These are phyloP conservation scores for Drusus annulatus DNA, from an alignment of 1,140 invertebrate genomes.

Conservation along the genomic window DNA sequence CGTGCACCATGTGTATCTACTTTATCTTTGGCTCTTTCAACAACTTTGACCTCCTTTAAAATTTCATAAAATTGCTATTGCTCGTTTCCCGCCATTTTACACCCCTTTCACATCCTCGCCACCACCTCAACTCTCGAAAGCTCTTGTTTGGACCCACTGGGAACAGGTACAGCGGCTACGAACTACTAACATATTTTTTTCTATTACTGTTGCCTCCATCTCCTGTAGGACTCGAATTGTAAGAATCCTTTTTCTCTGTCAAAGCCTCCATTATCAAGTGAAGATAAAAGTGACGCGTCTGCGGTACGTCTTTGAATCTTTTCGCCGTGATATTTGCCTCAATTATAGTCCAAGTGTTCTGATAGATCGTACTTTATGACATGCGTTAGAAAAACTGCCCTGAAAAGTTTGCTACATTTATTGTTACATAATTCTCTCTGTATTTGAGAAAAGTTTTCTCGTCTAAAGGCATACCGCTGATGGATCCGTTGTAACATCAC, in stretches of 20 bases:
- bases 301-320: not conserved
- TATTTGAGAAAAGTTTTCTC: no score
- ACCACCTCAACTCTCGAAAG: not conserved
- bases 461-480: no score
- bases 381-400: no score
- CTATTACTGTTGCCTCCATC: conserved; percentile 15
- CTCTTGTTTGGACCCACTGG: not conserved
- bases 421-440: no score
- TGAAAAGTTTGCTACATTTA: no score
- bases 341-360: not conserved
- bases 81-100: not conserved
- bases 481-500: no score
- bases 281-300: conserved; percentile 29
- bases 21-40: no score
- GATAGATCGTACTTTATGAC: not conserved
- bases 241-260: conserved; percentile 20
- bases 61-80: no score
- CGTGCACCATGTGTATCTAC: no score
- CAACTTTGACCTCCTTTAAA: no score
- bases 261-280: conserved; percentile 12
- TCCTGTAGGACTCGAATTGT: conserved; percentile 7
- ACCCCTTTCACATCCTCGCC: not conserved
- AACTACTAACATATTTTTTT: not conserved
- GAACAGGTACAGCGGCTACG: no score
- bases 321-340: not conserved